A percentile compares a stretch with the other conserved stretches of the same genome.
Evolutionary conservation across 2,888 invertebrate species (phyloP).

Genomic region (Eilema caniola): DNA sequence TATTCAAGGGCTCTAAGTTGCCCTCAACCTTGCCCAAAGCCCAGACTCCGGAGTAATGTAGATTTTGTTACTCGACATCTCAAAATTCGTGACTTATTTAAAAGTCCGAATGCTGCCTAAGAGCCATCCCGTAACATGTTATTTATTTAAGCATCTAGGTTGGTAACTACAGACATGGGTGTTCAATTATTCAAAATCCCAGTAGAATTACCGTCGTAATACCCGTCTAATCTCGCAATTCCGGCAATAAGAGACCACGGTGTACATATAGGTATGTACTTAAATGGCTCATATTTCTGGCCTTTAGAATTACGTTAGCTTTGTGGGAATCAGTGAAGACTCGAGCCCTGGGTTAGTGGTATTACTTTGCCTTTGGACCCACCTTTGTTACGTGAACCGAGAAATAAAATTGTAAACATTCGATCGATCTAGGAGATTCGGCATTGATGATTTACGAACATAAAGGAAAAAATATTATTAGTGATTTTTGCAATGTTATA

Average conservation of each 20-base stretch:
- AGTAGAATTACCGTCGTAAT: slow-evolving; percentile 36
- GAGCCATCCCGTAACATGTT: slow-evolving; percentile 20
- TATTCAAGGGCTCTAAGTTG: background rate
- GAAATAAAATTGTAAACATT: background rate
- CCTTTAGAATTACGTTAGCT: slow-evolving; percentile 37
- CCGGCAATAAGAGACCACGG: slow-evolving; percentile 31
- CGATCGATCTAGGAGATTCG: no score
- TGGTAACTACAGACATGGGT: slow-evolving; percentile 17
- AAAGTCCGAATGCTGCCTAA: slow-evolving; percentile 26
- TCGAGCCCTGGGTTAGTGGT: slow-evolving; percentile 12
- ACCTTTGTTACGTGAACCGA: background rate
- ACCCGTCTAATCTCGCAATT: slow-evolving; percentile 42
- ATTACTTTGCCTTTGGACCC: background rate
- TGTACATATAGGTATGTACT: slow-evolving; percentile 7
- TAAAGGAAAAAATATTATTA: no score
- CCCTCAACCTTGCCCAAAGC: slow-evolving; percentile 6
- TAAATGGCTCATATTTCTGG: slow-evolving; percentile 42
- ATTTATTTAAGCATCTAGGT: slow-evolving; percentile 37
- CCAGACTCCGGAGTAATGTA: background rate
- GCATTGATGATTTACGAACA: no score
- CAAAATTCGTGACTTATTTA: slow-evolving; percentile 39
- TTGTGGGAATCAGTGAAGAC: slow-evolving; percentile 23
- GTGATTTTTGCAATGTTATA: no score
- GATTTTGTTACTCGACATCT: slow-evolving; percentile 40
- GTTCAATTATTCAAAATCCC: slow-evolving; percentile 47